Percentiles rank a stretch among this genome's conserved stretches.
Evolutionary conservation across 30 jellyfish, hydroid and myxozoan genomes (phyloP).

Genomic region (Mastigias papua): DNA sequence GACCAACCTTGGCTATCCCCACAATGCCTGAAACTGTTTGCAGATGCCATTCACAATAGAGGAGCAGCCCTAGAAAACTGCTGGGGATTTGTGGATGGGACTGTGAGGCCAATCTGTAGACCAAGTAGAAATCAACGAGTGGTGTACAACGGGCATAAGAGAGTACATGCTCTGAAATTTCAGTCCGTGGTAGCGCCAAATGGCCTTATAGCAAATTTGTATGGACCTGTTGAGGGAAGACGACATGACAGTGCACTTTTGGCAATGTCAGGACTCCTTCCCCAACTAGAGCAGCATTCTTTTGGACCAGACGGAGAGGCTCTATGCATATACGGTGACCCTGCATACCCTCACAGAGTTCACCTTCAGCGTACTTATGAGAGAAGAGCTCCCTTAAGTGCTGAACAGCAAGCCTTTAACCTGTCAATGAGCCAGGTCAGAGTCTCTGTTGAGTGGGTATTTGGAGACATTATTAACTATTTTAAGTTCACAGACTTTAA

Average conservation of each 20-base stretch:
- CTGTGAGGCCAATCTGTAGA: conserved; percentile 57
- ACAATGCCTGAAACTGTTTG: neutral
- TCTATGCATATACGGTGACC: conserved; percentile 68
- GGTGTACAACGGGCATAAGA: conserved; percentile 60
- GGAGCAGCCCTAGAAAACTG: conserved; percentile 36
- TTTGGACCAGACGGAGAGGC: conserved; percentile 55
- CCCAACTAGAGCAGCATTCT: conserved; percentile 28
- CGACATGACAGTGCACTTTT: conserved; percentile 68
- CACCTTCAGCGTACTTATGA: conserved; percentile 17
- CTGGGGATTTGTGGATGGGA: conserved; percentile 65
- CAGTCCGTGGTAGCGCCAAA: conserved; percentile 59
- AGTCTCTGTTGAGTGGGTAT: conserved; percentile 81
- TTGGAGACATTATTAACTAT: conserved; percentile 75
- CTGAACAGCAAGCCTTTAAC: conserved; percentile 55
- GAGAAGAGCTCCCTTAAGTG: conserved; percentile 21
- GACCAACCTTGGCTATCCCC: conserved; percentile 19
- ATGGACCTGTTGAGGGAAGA: conserved; percentile 54
- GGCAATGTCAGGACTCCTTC: conserved; percentile 52
- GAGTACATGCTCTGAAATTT: conserved; percentile 44
- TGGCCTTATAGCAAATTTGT: conserved; percentile 44
- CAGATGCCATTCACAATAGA: conserved; percentile 6
- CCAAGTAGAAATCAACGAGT: conserved; percentile 35
- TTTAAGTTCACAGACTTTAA: conserved; percentile 69
- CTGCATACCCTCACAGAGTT: conserved; percentile 16
- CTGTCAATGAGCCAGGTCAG: conserved; percentile 69